These are phyloP conservation scores for Sinocyclocheilus rhinocerous DNA, from an alignment of 2,113 vertebrate genomes.

Conservation along the genomic window DNA sequence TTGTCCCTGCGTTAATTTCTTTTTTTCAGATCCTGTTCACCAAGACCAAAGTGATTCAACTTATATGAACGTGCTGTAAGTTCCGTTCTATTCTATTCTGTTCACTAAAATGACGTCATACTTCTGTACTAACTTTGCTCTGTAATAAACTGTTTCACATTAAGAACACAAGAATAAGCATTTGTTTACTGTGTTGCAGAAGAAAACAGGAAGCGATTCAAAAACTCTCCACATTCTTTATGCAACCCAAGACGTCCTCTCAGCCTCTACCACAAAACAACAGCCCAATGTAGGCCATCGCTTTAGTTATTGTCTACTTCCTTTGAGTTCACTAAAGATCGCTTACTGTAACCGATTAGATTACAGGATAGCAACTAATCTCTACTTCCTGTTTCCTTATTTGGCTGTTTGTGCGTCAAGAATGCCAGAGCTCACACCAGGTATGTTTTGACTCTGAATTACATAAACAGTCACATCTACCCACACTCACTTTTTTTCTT, in stretches of 20 bases:
- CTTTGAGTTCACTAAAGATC: background rate
- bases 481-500: background rate
- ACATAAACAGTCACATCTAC: too few species aligned
- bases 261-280: slow-evolving; percentile 41
- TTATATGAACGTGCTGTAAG: slow-evolving; percentile 48
- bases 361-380: background rate
- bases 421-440: slow-evolving; percentile 25
- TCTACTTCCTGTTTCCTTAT: background rate
- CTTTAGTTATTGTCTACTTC: background rate
- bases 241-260: slow-evolving; percentile 56
- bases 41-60: slow-evolving; percentile 59
- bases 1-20: background rate
- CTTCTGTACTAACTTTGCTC: background rate
- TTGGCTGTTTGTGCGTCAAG: background rate
- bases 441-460: slow-evolving; percentile 13
- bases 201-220: slow-evolving; percentile 77
- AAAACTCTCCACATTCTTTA: slow-evolving; percentile 77
- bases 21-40: slow-evolving; percentile 48
- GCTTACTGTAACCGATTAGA: background rate
- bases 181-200: slow-evolving; percentile 64
- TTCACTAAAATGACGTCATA: background rate
- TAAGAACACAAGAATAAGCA: background rate
- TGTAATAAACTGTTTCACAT: background rate
- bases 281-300: slow-evolving; percentile 33
- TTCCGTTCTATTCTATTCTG: background rate